A percentile compares a stretch with the other conserved stretches of the same genome.
phyloP scores from a whole-genome alignment of 1,140 invertebrate species.

The Eriosoma lanigerum region DNA sequence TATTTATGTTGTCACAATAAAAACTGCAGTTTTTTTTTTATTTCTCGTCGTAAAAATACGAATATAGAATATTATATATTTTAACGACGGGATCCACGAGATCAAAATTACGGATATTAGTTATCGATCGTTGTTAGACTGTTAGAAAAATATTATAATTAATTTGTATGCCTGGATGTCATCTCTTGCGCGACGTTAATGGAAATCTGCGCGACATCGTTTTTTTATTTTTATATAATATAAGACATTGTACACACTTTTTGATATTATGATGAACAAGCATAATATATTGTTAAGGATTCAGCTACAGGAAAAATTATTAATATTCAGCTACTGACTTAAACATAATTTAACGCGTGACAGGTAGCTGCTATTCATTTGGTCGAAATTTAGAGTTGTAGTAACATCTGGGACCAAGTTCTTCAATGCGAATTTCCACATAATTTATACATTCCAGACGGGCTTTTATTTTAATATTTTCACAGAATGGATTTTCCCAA shows the following conservation, averaged over 20 bases:
- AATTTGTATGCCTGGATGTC: no score
- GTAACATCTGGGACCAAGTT: conserved; percentile 38
- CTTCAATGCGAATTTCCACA: conserved; percentile 19
- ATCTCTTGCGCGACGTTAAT: not conserved
- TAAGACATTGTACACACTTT: not conserved
- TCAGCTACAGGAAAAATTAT: not conserved
- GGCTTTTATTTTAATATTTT: conserved; percentile 34
- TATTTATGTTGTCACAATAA: no score
- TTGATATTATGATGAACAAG: not conserved
- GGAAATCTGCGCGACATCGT: not conserved
- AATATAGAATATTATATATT: no score
- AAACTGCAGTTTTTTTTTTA: no score
- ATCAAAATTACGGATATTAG: no score
- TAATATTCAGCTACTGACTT: conserved; percentile 29
- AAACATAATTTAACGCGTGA: conserved; percentile 28
- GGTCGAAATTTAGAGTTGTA: not conserved
- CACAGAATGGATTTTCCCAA: conserved; percentile 1
- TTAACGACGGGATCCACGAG: no score
- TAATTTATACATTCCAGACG: conserved; percentile 30
- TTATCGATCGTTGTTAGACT: no score
- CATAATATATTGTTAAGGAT: conserved; percentile 1
- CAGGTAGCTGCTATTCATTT: conserved; percentile 33
- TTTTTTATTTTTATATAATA: not conserved
- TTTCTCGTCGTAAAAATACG: no score
- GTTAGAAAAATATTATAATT: no score